phyloP scores from a whole-genome alignment of 2,113 vertebrate species.

The Clarias macrocephalus region DNA sequence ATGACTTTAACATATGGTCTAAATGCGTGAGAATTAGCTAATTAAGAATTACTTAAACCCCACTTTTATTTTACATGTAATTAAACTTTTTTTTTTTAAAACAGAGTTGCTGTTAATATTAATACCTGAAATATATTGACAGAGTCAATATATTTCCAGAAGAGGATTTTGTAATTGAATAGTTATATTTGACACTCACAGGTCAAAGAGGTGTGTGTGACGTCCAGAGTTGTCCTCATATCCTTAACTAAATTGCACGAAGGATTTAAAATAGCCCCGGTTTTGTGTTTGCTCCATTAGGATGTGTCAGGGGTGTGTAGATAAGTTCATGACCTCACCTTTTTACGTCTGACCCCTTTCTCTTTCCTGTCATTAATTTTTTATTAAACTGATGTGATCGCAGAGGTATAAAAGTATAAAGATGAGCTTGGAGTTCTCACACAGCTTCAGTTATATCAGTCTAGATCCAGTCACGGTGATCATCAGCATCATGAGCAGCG shows the following conservation, averaged over 20 bases:
- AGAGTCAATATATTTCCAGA: constrained; percentile 2
- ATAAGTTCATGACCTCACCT: constrained; percentile 25
- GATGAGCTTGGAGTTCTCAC: neutral
- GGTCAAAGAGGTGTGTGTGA: constrained; percentile 30
- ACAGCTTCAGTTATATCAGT: neutral
- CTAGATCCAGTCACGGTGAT: neutral
- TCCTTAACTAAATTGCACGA: constrained; percentile 5
- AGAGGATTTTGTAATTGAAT: constrained; percentile 12
- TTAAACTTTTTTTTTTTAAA: too few relatives aligned
- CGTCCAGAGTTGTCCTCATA: constrained; percentile 15
- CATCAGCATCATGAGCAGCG: constrained; percentile 58
- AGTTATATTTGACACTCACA: neutral
- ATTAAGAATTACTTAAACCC: too few relatives aligned
- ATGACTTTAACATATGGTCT: too few relatives aligned
- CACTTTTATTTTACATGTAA: too few relatives aligned
- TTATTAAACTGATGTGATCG: constrained; percentile 17
- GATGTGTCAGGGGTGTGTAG: constrained; percentile 19
- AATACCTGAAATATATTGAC: neutral
- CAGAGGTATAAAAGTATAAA: constrained; percentile 33
- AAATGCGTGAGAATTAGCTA: too few relatives aligned
- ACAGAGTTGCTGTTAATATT: too few relatives aligned
- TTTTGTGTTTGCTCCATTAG: constrained; percentile 37
- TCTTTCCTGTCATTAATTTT: constrained; percentile 8
- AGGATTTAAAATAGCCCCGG: constrained; percentile 12
- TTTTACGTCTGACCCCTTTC: constrained; percentile 1